Evolutionary conservation across 2,888 invertebrate species (phyloP).

Genomic region (Agrotis clavis): DNA sequence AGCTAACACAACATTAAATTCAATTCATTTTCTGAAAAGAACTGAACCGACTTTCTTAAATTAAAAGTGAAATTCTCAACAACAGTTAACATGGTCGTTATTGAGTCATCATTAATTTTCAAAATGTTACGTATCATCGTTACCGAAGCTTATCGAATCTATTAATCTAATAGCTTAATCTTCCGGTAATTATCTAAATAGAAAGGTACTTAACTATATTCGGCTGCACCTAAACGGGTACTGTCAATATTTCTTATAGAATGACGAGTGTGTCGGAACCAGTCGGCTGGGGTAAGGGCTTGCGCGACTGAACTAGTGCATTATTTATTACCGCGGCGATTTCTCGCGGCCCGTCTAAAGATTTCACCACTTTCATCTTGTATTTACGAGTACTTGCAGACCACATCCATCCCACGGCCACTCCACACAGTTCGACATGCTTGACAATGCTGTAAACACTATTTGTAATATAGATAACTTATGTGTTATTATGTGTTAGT

Average conservation of each 20-base stretch:
- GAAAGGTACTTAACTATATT: conserved; percentile 65
- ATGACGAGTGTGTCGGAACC: conserved; percentile 77
- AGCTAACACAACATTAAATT: not conserved
- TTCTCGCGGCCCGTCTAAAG: conserved; percentile 85
- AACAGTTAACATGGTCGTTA: conserved; percentile 25
- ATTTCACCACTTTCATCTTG: conserved; percentile 90
- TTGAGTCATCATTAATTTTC: conserved; percentile 58
- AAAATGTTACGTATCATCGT: conserved; percentile 61
- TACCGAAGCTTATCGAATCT: conserved; percentile 60
- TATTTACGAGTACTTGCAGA: conserved; percentile 79
- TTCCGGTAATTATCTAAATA: conserved; percentile 63
- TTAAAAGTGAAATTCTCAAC: conserved; percentile 47
- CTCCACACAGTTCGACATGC: conserved; percentile 64
- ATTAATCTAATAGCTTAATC: conserved; percentile 65
- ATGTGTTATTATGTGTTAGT: not conserved
- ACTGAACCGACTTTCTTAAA: conserved; percentile 12
- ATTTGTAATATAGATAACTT: conserved; percentile 43
- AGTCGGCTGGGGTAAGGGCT: conserved; percentile 85
- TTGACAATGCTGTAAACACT: conserved; percentile 18
- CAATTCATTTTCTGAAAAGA: conserved; percentile 4
- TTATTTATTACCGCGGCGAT: conserved; percentile 89
- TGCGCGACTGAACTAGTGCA: conserved; percentile 85
- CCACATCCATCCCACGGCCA: conserved; percentile 74
- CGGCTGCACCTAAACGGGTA: conserved; percentile 64
- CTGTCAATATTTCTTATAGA: conserved; percentile 75